phyloP scores from a whole-genome alignment of 2,113 vertebrate genomes.

The Corvus hawaiiensis region DNA sequence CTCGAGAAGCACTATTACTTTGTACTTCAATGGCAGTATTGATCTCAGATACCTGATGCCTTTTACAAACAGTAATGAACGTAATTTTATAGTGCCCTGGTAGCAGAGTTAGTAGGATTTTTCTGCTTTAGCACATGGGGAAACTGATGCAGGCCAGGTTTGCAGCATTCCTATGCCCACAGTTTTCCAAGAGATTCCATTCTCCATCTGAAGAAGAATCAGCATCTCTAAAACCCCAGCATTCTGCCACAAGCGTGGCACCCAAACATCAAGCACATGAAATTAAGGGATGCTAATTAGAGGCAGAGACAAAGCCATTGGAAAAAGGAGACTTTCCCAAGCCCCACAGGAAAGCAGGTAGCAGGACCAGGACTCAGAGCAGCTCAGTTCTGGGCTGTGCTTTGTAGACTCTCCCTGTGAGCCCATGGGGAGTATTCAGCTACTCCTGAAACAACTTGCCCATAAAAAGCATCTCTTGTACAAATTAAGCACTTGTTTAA shows the following conservation, averaged over 20 bases:
- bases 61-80: not conserved
- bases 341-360: fast-evolving
- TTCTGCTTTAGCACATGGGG: not conserved
- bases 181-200: not conserved
- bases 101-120: not conserved
- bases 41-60: conserved; percentile 28
- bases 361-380: not conserved
- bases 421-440: not conserved
- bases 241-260: not conserved
- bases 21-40: conserved; percentile 1
- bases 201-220: not conserved
- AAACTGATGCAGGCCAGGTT: not conserved
- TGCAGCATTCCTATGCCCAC: not conserved
- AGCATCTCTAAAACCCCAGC: not conserved
- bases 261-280: not conserved
- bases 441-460: not conserved
- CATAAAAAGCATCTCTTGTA: not conserved
- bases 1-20: conserved; percentile 34
- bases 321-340: not conserved
- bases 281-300: not conserved
- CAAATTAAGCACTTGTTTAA: not conserved
- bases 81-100: not conserved
- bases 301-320: not conserved
- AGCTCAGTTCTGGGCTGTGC: not conserved
- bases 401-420: not conserved